These are phyloP conservation scores for Sus cebifrons DNA, from an alignment of 2,797 vertebrate species.

Conservation along the genomic window DNA sequence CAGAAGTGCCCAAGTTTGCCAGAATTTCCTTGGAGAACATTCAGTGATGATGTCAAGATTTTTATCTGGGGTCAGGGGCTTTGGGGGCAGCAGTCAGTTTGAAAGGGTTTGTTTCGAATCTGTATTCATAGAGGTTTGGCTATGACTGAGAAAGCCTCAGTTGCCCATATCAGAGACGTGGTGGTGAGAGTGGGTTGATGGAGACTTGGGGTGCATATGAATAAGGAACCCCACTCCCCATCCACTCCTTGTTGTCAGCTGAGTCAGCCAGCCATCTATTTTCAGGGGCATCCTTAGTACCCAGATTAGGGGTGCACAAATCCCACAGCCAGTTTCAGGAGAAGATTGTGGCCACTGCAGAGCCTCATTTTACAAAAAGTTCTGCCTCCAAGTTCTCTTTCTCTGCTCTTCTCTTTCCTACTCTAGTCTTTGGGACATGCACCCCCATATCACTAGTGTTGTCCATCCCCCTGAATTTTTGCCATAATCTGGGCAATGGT, in stretches of 20 bases:
- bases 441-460: accelerated
- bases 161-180: not conserved
- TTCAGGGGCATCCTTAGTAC: no score
- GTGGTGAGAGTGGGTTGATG: not conserved
- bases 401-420: not conserved
- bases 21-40: not conserved
- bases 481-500: not conserved
- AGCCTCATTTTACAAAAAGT: not conserved
- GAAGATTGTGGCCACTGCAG: not conserved
- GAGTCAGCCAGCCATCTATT: not conserved
- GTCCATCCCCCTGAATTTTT: not conserved
- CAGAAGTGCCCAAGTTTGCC: not conserved
- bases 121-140: not conserved
- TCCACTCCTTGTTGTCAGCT: not conserved
- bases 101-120: not conserved
- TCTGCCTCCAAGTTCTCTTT: not conserved
- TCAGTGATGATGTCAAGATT: not conserved
- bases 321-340: not conserved
- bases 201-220: not conserved
- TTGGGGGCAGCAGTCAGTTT: not conserved
- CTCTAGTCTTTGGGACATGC: not conserved
- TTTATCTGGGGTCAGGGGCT: not conserved
- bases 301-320: not conserved
- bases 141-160: not conserved
- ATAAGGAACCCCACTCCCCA: no score